These are phyloP conservation scores for Ascaphus truei DNA, from an alignment of 2,113 vertebrate species.

Conservation along the genomic window DNA sequence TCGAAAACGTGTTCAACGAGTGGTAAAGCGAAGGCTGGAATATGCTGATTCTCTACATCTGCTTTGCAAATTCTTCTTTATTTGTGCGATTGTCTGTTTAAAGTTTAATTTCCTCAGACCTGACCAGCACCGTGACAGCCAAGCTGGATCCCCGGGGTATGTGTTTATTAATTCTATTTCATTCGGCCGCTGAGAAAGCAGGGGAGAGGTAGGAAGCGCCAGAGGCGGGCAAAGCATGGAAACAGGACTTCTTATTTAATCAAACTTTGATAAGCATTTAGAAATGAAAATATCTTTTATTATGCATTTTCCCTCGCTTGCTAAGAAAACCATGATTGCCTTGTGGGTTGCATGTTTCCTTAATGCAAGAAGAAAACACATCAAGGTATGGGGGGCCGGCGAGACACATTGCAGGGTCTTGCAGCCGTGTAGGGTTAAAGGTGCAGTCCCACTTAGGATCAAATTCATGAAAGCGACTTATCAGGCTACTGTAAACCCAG, in stretches of 20 bases:
- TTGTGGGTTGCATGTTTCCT: too few species aligned
- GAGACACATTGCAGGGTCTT: too few species aligned
- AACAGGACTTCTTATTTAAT: neutral
- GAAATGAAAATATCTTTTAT: conserved; percentile 4
- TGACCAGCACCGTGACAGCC: conserved; percentile 22
- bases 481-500: too few species aligned
- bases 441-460: too few species aligned
- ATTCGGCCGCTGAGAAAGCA: conserved; percentile 10
- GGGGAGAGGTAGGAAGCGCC: conserved; percentile 11
- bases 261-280: conserved; percentile 19
- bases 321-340: too few species aligned
- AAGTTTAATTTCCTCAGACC: conserved; percentile 32
- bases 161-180: conserved; percentile 30
- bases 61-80: conserved; percentile 11
- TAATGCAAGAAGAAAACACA: too few species aligned
- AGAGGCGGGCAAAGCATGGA: conserved; percentile 5
- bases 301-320: too few species aligned
- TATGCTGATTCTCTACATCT: conserved; percentile 6
- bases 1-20: neutral
- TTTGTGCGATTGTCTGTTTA: conserved; percentile 27
- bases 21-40: neutral
- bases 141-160: conserved; percentile 16
- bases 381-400: too few species aligned
- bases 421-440: too few species aligned
- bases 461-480: too few species aligned